Base-by-base conservation (phyloP, 2,797 vertebrate species). In the Epinephelus coioides region DNA sequence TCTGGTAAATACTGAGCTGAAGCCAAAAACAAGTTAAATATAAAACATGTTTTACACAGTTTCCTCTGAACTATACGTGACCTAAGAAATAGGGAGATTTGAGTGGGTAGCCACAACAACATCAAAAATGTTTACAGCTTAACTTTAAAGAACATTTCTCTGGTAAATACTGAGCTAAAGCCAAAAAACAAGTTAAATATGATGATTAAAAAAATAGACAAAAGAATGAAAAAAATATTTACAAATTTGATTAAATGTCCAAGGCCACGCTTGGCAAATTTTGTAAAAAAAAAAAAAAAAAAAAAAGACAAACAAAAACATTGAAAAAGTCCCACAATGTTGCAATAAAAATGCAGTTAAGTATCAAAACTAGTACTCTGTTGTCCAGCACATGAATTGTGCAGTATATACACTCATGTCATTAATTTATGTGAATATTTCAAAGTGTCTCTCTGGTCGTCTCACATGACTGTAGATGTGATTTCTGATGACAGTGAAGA, bases 401-500 rank as follows among this genome's bases (percentile, higher is more conserved):
- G 1, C 30, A 44, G 17, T 25, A 19, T 21, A 67, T 17, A 12
- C 14, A 38, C 2, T 23, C 40, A 55, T 44, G 34, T 3, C 34
- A 63, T 67, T 10, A 17, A 25, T 34, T 18, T 15, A 5, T 61
- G 7, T 34, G 5, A 46, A 7, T 0, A 63, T 21, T 44, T 67
- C 13, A 50, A 44, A 74, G n/a, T 13, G 34, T 76, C 71, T 44
- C 13, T 65, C 13, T 11, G 51, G 7, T 12, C n/a, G 14, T 14
- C 11, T 94, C 69, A 95, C 90, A 95, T 88, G 61, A 95, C 34
- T 0, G 90, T 90, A 9, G 93, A 91, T 4, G 89, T 91, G 47
- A 85, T 30, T 30, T 95, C 94, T 1, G 94, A 94, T 0, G 92
- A 89, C 76, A 86, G 1, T 0, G 94, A 95, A 11, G 88, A 93